A percentile compares a stretch with the other conserved stretches of the same genome.
Conservation (phyloP, 2,797 vertebrate genomes). For the Muraenolepis orangiensis region DNA sequence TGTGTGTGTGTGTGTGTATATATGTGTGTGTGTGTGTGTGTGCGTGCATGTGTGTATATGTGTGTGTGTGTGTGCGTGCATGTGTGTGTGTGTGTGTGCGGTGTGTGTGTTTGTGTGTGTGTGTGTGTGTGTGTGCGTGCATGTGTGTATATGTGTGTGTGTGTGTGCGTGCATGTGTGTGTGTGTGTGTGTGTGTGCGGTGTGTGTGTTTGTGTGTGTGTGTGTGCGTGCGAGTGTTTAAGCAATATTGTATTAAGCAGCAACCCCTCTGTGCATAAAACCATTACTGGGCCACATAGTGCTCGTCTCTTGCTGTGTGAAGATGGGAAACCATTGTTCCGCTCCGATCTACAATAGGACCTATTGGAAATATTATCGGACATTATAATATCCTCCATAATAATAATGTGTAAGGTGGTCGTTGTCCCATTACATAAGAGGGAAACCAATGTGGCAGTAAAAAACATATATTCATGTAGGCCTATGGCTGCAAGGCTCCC, state of each 20-base stretch:
- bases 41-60: constrained; percentile 6
- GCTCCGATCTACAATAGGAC: background rate
- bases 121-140: constrained; percentile 24
- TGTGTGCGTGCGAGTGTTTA: no score
- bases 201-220: no score
- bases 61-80: constrained; percentile 23
- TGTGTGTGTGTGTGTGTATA: constrained; percentile 12
- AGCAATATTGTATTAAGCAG: no score
- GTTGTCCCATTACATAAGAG: no score
- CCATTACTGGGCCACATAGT: no score
- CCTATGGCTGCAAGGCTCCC: no score
- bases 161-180: background rate
- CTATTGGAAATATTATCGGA: no score
- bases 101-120: constrained; percentile 16
- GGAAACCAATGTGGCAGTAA: no score
- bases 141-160: constrained; percentile 18
- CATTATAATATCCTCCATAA: no score
- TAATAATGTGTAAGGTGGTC: no score
- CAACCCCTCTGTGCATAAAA: no score
- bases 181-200: background rate
- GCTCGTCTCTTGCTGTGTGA: background rate
- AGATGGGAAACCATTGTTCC: background rate
- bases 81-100: background rate
- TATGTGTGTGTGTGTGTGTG: constrained; percentile 14
- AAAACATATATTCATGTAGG: no score